Conservation (phyloP, 2,888 invertebrate species). For the Drosophila algonquin region DNA sequence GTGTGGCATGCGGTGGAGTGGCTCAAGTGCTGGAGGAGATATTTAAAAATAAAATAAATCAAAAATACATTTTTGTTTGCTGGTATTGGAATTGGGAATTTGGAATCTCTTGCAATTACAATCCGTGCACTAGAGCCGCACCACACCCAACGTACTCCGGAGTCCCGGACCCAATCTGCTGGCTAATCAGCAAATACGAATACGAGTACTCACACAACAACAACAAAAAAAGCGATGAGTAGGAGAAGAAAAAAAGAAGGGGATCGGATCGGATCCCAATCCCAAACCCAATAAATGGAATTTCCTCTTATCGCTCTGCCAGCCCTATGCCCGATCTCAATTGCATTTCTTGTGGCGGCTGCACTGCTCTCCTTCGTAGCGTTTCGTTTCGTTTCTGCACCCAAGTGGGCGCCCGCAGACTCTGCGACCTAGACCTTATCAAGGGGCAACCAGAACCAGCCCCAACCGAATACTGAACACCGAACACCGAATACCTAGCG, state of each 20-base stretch:
- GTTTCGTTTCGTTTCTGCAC: slow-evolving; percentile 15
- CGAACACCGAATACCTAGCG: slow-evolving; percentile 5
- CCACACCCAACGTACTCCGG: slow-evolving; percentile 28
- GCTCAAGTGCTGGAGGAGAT: slow-evolving; percentile 3
- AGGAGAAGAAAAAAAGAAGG: slow-evolving; percentile 7
- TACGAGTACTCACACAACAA: slow-evolving; percentile 9
- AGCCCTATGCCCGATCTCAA: slow-evolving; percentile 19
- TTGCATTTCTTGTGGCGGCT: not conserved
- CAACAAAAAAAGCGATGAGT: slow-evolving; percentile 6
- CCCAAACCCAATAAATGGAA: slow-evolving; percentile 76
- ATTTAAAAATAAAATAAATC: slow-evolving; percentile 22
- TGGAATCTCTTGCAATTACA: slow-evolving; percentile 38
- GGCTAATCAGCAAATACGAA: slow-evolving; percentile 70
- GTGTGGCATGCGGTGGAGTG: slow-evolving; percentile 6
- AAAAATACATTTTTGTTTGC: slow-evolving; percentile 8
- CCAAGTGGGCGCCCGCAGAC: slow-evolving; percentile 65
- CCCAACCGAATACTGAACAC: not conserved
- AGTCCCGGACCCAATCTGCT: slow-evolving; percentile 49
- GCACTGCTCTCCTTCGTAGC: not conserved
- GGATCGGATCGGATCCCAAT: slow-evolving; percentile 28
- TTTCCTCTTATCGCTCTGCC: slow-evolving; percentile 63
- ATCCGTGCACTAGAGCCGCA: slow-evolving; percentile 14
- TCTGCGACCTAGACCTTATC: slow-evolving; percentile 66
- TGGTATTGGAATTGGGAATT: not conserved
- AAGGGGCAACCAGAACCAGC: slow-evolving; percentile 21